Evolutionary conservation across 1,140 invertebrate species (phyloP).

Genomic region (Panagrolaimus sp.): DNA sequence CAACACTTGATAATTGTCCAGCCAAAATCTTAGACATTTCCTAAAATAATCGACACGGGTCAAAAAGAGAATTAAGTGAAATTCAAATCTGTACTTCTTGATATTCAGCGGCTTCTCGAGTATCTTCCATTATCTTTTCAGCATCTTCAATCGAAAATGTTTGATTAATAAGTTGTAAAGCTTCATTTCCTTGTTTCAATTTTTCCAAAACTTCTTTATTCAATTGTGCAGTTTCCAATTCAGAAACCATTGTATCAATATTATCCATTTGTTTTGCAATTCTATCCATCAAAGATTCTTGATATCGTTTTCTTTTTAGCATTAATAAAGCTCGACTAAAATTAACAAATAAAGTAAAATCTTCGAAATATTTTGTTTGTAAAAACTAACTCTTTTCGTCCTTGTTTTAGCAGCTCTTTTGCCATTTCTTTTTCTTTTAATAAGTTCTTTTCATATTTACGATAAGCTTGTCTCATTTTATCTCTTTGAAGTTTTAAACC

Average conservation of each 20-base stretch:
- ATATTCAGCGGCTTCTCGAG: slow-evolving; percentile 84
- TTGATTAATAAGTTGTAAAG: slow-evolving; percentile 82
- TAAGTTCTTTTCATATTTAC: slow-evolving; percentile 33
- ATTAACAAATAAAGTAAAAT: slow-evolving; percentile 24
- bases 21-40: slow-evolving; percentile 80
- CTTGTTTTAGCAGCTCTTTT: slow-evolving; percentile 25
- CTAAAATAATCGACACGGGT: slow-evolving; percentile 58
- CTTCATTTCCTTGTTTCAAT: slow-evolving; percentile 82
- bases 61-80: neutral
- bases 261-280: slow-evolving; percentile 83
- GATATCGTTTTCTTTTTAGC: slow-evolving; percentile 84
- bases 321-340: slow-evolving; percentile 77
- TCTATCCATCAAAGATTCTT: slow-evolving; percentile 78
- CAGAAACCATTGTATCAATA: slow-evolving; percentile 73
- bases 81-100: slow-evolving; percentile 66
- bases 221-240: slow-evolving; percentile 88
- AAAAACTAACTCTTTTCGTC: slow-evolving; percentile 32
- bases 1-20: slow-evolving; percentile 74
- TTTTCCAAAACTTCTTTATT: slow-evolving; percentile 83
- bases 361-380: too few relatives aligned
- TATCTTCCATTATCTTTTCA: slow-evolving; percentile 91
- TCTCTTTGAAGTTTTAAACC: slow-evolving; percentile 32
- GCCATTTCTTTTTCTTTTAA: slow-evolving; percentile 30
- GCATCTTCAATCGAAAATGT: slow-evolving; percentile 86
- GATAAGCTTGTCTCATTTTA: slow-evolving; percentile 26